Conservation (phyloP, 2,797 vertebrate genomes). For the Microchirus variegatus region DNA sequence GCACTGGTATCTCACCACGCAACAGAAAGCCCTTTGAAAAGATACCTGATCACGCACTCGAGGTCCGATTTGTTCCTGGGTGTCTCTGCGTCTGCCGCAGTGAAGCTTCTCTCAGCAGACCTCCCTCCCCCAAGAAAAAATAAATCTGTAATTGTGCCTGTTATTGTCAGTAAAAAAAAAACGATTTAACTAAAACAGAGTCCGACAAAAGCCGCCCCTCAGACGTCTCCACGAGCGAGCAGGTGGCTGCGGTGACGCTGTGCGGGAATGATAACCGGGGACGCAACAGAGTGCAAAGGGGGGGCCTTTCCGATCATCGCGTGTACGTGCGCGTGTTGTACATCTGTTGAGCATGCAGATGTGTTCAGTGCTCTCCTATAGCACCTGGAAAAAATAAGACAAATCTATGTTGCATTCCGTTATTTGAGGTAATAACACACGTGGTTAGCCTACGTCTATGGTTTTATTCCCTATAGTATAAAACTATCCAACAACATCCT, state of each 20-base stretch:
- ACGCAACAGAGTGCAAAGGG: conserved; percentile 52
- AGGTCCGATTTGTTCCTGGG: conserved; percentile 29
- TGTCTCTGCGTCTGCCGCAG: conserved; percentile 66
- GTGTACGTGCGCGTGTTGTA: conserved; percentile 22
- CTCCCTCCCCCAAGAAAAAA: conserved; percentile 4
- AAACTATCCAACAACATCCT: conserved; percentile 23
- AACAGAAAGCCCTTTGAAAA: conserved; percentile 66
- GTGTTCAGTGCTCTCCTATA: conserved; percentile 25
- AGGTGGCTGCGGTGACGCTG: conserved; percentile 74
- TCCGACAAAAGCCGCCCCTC: conserved; percentile 6
- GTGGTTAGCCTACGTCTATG: conserved; percentile 25
- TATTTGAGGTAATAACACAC: conserved; percentile 31
- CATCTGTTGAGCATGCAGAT: conserved; percentile 82
- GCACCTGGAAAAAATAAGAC: conserved; percentile 37
- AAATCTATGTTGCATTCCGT: conserved; percentile 5
- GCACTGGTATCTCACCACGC: conserved; percentile 44
- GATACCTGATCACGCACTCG: conserved; percentile 53
- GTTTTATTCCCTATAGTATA: conserved; percentile 22
- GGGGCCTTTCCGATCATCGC: conserved; percentile 54
- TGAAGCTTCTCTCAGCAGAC: conserved; percentile 38
- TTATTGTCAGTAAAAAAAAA: neutral
- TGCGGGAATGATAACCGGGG: conserved; percentile 60
- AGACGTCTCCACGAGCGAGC: conserved; percentile 51
- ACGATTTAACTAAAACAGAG: neutral
- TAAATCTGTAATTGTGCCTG: neutral